phyloP scores from a whole-genome alignment of 2,888 invertebrate species.

The Elaeidobius kamerunicus region DNA sequence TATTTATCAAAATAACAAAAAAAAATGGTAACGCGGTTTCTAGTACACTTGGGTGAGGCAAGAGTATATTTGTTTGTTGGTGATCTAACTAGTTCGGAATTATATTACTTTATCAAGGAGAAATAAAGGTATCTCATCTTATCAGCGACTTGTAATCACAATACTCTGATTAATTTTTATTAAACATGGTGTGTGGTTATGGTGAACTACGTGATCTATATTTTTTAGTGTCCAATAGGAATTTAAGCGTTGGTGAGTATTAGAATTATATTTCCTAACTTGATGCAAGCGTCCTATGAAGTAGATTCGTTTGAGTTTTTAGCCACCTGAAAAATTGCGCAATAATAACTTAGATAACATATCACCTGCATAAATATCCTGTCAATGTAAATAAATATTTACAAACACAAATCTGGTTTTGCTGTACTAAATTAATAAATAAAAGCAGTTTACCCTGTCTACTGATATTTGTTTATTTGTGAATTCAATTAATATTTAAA shows the following conservation, averaged over 20 bases:
- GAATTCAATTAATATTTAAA: too few relatives aligned
- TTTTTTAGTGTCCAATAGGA: conserved; percentile 2
- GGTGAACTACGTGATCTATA: conserved; percentile 17
- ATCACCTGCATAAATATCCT: too few relatives aligned
- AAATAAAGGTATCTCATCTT: conserved; percentile 23
- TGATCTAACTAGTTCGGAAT: conserved; percentile 19
- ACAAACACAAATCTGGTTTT: too few relatives aligned
- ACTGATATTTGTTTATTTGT: too few relatives aligned
- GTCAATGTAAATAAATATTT: too few relatives aligned
- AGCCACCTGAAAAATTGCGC: too few relatives aligned
- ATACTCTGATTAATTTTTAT: conserved; percentile 25
- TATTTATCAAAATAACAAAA: conserved; percentile 7
- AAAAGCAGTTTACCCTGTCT: too few relatives aligned
- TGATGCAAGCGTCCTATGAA: neutral
- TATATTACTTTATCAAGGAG: conserved; percentile 13
- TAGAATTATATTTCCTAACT: too few relatives aligned
- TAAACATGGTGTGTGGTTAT: conserved; percentile 24
- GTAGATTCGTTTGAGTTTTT: too few relatives aligned
- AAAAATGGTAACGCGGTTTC: neutral
- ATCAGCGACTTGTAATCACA: conserved; percentile 20
- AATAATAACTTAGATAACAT: too few relatives aligned
- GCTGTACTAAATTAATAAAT: too few relatives aligned
- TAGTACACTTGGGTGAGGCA: neutral
- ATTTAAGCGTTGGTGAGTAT: conserved; percentile 8
- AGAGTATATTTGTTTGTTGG: neutral